A percentile compares a stretch with the other conserved stretches of the same genome.
These are phyloP conservation scores for Esox masquinongy DNA, from an alignment of 2,797 vertebrate species.

Conservation along the genomic window DNA sequence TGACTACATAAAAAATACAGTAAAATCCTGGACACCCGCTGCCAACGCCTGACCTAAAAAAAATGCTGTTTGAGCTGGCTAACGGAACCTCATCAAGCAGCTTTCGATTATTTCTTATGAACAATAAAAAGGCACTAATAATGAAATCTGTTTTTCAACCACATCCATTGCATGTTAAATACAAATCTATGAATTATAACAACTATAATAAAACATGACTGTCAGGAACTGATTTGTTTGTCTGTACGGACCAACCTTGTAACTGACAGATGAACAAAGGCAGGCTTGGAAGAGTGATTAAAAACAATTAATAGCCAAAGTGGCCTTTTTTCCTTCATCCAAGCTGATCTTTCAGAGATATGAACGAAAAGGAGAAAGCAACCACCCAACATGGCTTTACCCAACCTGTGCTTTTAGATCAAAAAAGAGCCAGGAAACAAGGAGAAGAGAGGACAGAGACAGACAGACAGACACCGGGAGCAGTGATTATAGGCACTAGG, in stretches of 20 bases:
- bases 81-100: not conserved
- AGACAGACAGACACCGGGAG: slow-evolving; percentile 37
- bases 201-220: not conserved
- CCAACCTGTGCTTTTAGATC: not conserved
- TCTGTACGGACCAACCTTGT: not conserved
- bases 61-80: not conserved
- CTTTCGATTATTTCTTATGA: not conserved
- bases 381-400: not conserved
- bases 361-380: not conserved
- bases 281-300: not conserved
- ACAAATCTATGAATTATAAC: not conserved
- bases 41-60: no score
- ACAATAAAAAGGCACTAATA: slow-evolving; percentile 4
- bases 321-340: not conserved
- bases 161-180: not conserved
- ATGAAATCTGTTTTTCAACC: not conserved
- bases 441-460: slow-evolving; percentile 19
- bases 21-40: no score
- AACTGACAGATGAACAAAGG: not conserved
- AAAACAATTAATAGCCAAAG: not conserved
- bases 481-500: slow-evolving; percentile 42
- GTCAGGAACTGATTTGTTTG: not conserved
- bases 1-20: no score
- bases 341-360: not conserved
- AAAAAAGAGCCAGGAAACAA: not conserved